Base-by-base conservation (phyloP, 2,797 vertebrate genomes). In the Hydrocynus forskahlii region DNA sequence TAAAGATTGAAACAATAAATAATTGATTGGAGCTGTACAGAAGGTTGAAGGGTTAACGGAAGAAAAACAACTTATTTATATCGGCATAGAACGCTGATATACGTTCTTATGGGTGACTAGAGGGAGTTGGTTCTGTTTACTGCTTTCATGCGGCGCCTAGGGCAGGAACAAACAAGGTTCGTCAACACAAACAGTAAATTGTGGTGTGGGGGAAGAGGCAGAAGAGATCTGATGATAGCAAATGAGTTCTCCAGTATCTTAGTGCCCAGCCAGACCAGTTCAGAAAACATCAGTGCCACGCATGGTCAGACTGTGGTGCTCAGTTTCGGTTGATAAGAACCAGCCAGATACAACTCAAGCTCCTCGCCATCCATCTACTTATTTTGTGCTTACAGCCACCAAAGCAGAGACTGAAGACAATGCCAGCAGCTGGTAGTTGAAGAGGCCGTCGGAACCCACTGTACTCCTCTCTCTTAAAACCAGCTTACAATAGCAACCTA, bases 1-100 rank as follows among this genome's bases (percentile, higher is more conserved):
- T 68, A 69, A 64, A 82, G 81, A 78, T 76, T 84, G 50, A 85
- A 88, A 87, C 75, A 54, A 81, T 82, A 83, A 88, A 89, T 88
- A 88, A 91, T 82, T 70, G 81, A 86, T 85, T 59, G 55, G 45
- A 52, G 70, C 68, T 75, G 43, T 69, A 23, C 57, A 5, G 64
- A 60, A 12, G 67, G 68, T 48, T 29, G 13, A 19, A 64, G 68
- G 68, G 76, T 48, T 75, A 79, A 78, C 50, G 52, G 57, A 64
- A 70, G 60, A 71, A 78, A 68, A 78, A 54, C 75, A 78, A 80
- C 62, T 57, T 69, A 83, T 84, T 84, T 86, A 84, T 83, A 70
- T 77, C 75, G 1, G 13, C 75, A 70, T 78, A 74, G 78, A 70
- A 64, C 29, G 25, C 8, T 81, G 81, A 83, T 83, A 35, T 75